Evolutionary conservation across 37 sponge, comb jelly and placozoan genomes (phyloP).

Genomic region (Mnemiopsis leidyi): DNA sequence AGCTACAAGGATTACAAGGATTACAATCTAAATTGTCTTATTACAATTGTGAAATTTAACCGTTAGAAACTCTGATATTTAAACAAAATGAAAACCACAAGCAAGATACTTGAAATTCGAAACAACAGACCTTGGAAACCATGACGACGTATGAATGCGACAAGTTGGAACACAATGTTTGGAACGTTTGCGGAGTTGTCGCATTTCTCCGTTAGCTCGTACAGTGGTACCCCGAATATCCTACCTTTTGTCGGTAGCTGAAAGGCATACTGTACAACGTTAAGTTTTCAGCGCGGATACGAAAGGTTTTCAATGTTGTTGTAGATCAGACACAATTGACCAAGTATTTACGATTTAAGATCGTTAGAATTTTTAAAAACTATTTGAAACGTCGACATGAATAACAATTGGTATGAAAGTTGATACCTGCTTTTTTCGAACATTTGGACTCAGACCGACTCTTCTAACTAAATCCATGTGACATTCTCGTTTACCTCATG

Average conservation of each 20-base stretch:
- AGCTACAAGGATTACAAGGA: too few relatives aligned
- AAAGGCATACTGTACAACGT: background rate
- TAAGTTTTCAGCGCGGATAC: too few relatives aligned
- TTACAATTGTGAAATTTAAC: too few relatives aligned
- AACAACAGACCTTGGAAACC: background rate
- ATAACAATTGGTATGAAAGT: background rate
- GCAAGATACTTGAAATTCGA: too few relatives aligned
- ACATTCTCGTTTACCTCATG: slow-evolving; percentile 3
- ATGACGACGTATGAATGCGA: background rate
- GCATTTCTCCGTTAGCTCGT: background rate
- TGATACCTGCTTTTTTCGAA: slow-evolving; percentile 20
- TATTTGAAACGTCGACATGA: background rate
- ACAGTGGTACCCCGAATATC: slow-evolving; percentile 34
- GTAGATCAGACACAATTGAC: too few relatives aligned
- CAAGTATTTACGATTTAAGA: too few relatives aligned
- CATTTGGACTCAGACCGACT: slow-evolving; percentile 56
- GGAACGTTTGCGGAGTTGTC: slow-evolving; percentile 2
- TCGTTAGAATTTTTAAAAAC: too few relatives aligned
- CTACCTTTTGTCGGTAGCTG: slow-evolving; percentile 4
- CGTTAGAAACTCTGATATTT: too few relatives aligned
- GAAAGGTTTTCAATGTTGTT: too few relatives aligned
- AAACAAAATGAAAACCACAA: too few relatives aligned
- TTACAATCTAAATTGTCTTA: too few relatives aligned
- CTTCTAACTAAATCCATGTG: slow-evolving; percentile 40
- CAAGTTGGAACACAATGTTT: slow-evolving; percentile 5